phyloP scores from a whole-genome alignment of 2,797 vertebrate genomes.

The Thamnophis elegans region DNA sequence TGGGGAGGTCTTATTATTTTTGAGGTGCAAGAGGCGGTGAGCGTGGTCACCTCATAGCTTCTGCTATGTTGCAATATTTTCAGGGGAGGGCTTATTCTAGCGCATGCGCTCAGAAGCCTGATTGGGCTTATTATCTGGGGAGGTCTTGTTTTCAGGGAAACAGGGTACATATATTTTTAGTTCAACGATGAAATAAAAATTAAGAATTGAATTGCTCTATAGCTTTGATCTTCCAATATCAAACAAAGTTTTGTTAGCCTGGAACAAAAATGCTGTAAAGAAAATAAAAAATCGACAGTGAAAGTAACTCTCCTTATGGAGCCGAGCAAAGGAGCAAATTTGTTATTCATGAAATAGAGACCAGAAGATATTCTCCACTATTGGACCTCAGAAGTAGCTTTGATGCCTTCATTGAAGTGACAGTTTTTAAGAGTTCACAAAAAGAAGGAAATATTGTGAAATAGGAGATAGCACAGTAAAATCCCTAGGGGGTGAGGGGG shows the following conservation, averaged over 20 bases:
- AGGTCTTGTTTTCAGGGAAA: no score
- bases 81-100: no score
- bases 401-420: neutral
- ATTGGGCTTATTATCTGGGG: no score
- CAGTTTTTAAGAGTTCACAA: neutral
- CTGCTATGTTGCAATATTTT: no score
- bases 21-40: no score
- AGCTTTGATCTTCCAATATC: neutral
- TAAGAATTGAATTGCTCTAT: neutral
- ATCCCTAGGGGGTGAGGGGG: neutral
- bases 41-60: no score
- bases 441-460: neutral
- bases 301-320: neutral
- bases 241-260: neutral
- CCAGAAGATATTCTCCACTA: neutral
- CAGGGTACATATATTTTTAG: neutral
- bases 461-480: neutral
- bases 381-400: neutral
- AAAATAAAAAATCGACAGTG: neutral
- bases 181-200: neutral
- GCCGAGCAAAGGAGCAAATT: neutral
- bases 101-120: no score
- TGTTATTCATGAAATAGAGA: neutral
- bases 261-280: neutral
- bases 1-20: no score